These are phyloP conservation scores for Anguilla japonica DNA, from an alignment of 2,113 vertebrate species.

Conservation along the genomic window DNA sequence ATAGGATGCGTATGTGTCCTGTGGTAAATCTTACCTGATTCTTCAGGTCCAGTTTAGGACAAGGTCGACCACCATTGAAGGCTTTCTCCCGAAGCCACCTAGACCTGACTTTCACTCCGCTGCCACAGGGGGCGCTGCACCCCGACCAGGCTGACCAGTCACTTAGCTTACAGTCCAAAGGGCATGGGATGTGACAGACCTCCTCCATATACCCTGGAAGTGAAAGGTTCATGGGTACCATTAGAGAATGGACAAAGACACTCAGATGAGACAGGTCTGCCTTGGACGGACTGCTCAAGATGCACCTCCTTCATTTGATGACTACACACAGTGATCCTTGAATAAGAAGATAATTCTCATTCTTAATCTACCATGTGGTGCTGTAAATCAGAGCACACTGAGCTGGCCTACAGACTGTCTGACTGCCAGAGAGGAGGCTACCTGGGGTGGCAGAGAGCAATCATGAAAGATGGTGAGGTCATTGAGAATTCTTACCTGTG, in stretches of 20 bases:
- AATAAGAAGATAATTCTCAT: neutral
- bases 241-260: neutral
- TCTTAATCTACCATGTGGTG: neutral
- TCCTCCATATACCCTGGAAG: constrained; percentile 79
- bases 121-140: constrained; percentile 82
- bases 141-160: constrained; percentile 81
- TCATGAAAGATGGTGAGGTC: neutral
- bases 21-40: constrained; percentile 77
- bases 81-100: constrained; percentile 85
- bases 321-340: neutral
- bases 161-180: constrained; percentile 83
- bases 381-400: neutral
- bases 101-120: constrained; percentile 76
- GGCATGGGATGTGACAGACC: constrained; percentile 75
- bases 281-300: neutral
- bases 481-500: constrained; percentile 63
- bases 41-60: constrained; percentile 81
- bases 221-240: constrained; percentile 30
- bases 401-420: neutral
- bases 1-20: neutral
- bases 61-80: constrained; percentile 82
- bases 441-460: neutral
- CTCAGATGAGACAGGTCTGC: neutral
- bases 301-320: neutral
- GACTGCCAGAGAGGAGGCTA: neutral